phyloP scores from a whole-genome alignment of 2,888 invertebrate species.

The Harmothoe impar region DNA sequence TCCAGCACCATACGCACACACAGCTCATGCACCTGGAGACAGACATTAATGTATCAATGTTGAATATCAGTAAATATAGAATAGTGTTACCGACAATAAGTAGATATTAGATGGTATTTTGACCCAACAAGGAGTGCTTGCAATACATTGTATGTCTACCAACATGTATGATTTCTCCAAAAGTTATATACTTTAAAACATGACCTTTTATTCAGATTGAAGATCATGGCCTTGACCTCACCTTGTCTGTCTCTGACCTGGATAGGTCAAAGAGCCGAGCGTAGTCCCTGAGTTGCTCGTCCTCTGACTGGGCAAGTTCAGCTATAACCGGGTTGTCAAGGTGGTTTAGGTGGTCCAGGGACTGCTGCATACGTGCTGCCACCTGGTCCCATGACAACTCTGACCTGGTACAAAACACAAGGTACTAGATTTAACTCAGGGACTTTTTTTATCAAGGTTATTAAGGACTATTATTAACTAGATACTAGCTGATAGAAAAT shows the following conservation, averaged over 20 bases:
- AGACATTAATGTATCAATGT: background rate
- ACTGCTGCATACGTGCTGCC: conserved; percentile 71
- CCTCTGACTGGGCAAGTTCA: conserved; percentile 73
- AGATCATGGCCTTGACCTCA: conserved; percentile 59
- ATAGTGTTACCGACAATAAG: background rate
- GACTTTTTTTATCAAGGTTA: no score
- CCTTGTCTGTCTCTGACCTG: conserved; percentile 72
- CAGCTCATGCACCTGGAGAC: conserved; percentile 74
- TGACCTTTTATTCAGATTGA: background rate
- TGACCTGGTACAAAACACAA: conserved; percentile 58
- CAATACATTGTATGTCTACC: no score
- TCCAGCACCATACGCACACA: conserved; percentile 76
- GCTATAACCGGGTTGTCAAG: conserved; percentile 73
- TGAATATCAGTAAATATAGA: no score
- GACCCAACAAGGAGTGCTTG: no score
- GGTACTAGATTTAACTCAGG: no score
- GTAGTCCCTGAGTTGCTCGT: conserved; percentile 73
- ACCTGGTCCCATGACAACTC: conserved; percentile 75
- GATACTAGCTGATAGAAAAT: no score
- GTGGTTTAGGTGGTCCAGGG: conserved; percentile 75
- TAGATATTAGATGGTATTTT: no score
- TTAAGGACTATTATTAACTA: no score
- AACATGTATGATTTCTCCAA: no score
- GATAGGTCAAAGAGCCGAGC: conserved; percentile 77
- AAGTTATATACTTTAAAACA: no score